phyloP scores from a whole-genome alignment of 2,888 invertebrate genomes.

The Drosophila kambysellisi region DNA sequence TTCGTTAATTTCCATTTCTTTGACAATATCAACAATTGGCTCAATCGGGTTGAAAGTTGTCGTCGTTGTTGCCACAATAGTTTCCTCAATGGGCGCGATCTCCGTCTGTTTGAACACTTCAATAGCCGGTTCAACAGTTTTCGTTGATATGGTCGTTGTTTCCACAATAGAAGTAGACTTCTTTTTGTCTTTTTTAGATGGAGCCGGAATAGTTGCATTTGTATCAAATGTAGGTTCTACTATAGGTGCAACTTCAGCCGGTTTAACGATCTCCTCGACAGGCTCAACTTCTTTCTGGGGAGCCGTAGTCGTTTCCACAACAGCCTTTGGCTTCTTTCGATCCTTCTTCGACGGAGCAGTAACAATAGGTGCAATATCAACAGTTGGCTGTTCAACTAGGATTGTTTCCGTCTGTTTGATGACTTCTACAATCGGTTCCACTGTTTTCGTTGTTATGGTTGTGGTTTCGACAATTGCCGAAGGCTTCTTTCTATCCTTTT shows the following conservation, averaged over 20 bases:
- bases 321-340: slow-evolving; percentile 34
- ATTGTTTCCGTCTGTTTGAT: slow-evolving; percentile 10
- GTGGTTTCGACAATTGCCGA: slow-evolving; percentile 18
- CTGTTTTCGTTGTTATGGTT: not conserved
- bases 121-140: slow-evolving; percentile 16
- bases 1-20: slow-evolving; percentile 1
- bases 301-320: slow-evolving; percentile 14
- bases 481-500: slow-evolving; percentile 35
- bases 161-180: slow-evolving; percentile 12
- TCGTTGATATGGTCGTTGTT: slow-evolving; percentile 10
- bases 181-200: slow-evolving; percentile 23
- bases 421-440: slow-evolving; percentile 23
- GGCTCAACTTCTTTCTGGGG: slow-evolving; percentile 13
- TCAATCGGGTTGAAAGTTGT: slow-evolving; percentile 1
- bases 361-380: not conserved
- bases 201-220: not conserved
- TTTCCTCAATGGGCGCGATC: not conserved
- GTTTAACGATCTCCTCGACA: slow-evolving; percentile 11
- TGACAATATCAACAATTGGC: not conserved
- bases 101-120: slow-evolving; percentile 15
- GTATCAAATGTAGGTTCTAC: slow-evolving; percentile 6
- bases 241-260: not conserved
- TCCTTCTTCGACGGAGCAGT: slow-evolving; percentile 30
- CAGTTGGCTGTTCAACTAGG: slow-evolving; percentile 7
- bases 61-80: slow-evolving; percentile 8